Evolutionary conservation across 2,113 vertebrate genomes (phyloP), one percentile per base, ranked within the genome.

Genomic region (Merops nubicus): DNA sequence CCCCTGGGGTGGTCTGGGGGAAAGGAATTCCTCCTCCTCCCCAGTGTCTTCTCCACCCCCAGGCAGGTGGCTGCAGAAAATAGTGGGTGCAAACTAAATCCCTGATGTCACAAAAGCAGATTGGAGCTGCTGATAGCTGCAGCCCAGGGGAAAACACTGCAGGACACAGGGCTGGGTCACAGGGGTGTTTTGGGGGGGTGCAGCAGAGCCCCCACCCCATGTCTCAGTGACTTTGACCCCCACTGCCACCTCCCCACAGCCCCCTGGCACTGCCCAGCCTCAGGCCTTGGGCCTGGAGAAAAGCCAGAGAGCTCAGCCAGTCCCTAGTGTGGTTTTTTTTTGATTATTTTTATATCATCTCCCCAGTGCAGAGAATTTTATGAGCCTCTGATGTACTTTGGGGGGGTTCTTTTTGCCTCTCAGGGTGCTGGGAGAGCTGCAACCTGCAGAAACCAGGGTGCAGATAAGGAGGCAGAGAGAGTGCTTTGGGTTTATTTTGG

Each of bases 161-260:
- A 0, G 33, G 8, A 40, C 14, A 5, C 5, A 0, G 31, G 34
- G 53, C 23, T 1, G 3, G 54, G 48, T 10, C 3, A 0, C 2
- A 1, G 33, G 14, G 17, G n/a, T n/a, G n/a, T n/a, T n/a, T n/a
- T n/a, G n/a, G n/a, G n/a, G n/a, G n/a, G n/a, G 3, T 19, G n/a
- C 6, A 36, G 33, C 36, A 45, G 17, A 82, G 47, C 29, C 36
- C 42, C 10, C n/a, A n/a, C 36, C 42, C 10, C 45, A 22, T 3
- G 0, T 31, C 64, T 73, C 8, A 1, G 11, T 4, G 74, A 5
- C 33, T 10, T 38, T 21, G 34, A 68, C 28, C 17, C 42, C 47
- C 0, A 0, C 18, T 16, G 0, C 25, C 14, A 0, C 40, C n/a
- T 36, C 56, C 54, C 29, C 2, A 1, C 34, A 84, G 11, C 65